phyloP scores from a whole-genome alignment of 2,113 vertebrate genomes.

The Eulemur rufifrons region DNA sequence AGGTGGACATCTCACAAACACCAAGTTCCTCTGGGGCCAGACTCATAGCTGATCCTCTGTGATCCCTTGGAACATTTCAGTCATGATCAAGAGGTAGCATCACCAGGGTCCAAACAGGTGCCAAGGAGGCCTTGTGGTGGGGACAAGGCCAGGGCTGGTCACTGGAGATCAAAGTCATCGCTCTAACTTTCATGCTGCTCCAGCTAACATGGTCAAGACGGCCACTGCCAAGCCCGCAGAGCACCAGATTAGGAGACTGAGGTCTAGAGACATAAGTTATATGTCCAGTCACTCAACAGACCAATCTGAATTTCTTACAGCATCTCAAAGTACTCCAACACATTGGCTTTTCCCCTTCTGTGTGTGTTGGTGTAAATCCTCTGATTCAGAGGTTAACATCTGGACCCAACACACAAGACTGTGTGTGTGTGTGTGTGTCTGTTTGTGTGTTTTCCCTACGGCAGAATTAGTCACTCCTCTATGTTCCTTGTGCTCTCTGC shows the following conservation, averaged over 20 bases:
- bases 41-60: not conserved
- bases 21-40: not conserved
- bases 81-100: conserved; percentile 26
- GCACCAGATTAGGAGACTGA: conserved; percentile 5
- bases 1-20: not conserved
- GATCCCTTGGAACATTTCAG: conserved; percentile 19
- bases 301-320: not conserved
- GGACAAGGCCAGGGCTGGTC: not conserved
- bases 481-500: not conserved
- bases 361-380: conserved; percentile 17
- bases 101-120: not conserved
- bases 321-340: not conserved
- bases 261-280: not conserved
- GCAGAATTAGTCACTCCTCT: not conserved
- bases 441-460: not conserved
- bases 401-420: not conserved
- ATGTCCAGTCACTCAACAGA: not conserved
- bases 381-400: conserved; percentile 13
- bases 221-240: not conserved
- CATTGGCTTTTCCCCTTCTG: not conserved
- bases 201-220: not conserved
- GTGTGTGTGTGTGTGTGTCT: not conserved
- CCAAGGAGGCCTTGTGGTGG: not conserved
- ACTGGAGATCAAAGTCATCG: not conserved
- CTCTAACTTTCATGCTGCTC: not conserved